These are phyloP conservation scores for Hemibagrus guttatus DNA, from an alignment of 2,797 vertebrate genomes.

Conservation along the genomic window DNA sequence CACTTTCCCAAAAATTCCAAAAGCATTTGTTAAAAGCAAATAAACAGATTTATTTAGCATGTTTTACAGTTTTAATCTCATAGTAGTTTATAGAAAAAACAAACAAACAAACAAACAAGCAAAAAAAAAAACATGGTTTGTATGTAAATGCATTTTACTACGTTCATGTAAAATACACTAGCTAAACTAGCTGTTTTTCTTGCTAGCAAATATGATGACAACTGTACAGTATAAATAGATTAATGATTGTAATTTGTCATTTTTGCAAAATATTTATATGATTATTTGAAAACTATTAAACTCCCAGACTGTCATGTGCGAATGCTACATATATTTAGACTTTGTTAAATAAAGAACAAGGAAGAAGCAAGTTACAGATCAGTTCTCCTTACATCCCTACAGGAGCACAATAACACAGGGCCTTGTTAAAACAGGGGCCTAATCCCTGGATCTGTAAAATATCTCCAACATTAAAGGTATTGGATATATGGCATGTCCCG, in stretches of 20 bases:
- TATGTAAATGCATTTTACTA: too few relatives aligned
- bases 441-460: conserved; percentile 34
- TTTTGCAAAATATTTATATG: neutral
- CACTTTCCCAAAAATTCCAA: neutral
- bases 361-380: neutral
- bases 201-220: neutral
- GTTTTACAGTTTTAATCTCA: neutral
- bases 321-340: neutral
- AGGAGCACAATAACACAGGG: conserved; percentile 3
- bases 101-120: neutral
- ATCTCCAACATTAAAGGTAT: conserved; percentile 36
- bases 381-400: neutral
- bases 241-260: neutral
- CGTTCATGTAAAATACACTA: neutral
- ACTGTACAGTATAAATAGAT: neutral
- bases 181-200: neutral
- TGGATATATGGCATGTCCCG: conserved; percentile 54
- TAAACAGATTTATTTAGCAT: neutral
- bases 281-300: neutral
- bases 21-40: neutral
- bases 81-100: neutral
- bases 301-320: neutral
- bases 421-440: conserved; percentile 24
- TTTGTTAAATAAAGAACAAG: neutral
- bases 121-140: neutral